phyloP scores from a whole-genome alignment of 2,888 invertebrate species.

The Exocentrus adspersus region DNA sequence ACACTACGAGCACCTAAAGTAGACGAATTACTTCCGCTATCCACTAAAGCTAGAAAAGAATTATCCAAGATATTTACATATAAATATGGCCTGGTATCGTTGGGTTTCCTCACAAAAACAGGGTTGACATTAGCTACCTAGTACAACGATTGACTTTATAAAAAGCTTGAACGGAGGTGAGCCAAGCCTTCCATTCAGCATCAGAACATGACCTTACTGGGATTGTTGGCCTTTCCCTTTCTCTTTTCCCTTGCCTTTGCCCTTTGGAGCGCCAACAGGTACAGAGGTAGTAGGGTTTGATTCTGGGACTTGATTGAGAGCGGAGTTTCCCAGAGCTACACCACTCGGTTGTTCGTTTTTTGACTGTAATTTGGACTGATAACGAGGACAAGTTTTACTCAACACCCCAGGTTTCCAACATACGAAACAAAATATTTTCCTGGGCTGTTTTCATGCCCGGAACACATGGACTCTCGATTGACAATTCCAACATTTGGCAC shows the following conservation, averaged over 20 bases:
- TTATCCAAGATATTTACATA: conserved; percentile 10
- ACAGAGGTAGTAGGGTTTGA: neutral
- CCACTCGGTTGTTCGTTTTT: neutral
- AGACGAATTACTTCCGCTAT: conserved; percentile 19
- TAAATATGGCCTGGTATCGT: too few relatives aligned
- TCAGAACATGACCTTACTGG: neutral
- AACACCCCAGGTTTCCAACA: conserved; percentile 10
- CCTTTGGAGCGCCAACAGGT: too few relatives aligned
- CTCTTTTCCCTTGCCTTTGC: neutral
- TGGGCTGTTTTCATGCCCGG: neutral
- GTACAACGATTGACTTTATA: too few relatives aligned
- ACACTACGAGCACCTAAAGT: conserved; percentile 10
- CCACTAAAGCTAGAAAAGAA: conserved; percentile 7
- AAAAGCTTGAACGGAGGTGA: neutral
- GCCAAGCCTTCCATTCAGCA: conserved; percentile 6
- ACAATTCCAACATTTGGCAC: conserved; percentile 8
- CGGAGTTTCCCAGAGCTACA: neutral
- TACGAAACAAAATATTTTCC: conserved; percentile 12
- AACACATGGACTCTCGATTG: neutral
- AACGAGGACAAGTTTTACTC: conserved; percentile 6
- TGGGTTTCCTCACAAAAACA: conserved; percentile 20
- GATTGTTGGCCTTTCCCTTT: neutral
- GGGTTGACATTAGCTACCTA: neutral
- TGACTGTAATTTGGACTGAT: neutral
- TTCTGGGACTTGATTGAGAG: neutral